Evolutionary conservation across 2,113 vertebrate genomes (phyloP), one percentile per base, ranked within the genome.

Genomic region (Guaruba guarouba): DNA sequence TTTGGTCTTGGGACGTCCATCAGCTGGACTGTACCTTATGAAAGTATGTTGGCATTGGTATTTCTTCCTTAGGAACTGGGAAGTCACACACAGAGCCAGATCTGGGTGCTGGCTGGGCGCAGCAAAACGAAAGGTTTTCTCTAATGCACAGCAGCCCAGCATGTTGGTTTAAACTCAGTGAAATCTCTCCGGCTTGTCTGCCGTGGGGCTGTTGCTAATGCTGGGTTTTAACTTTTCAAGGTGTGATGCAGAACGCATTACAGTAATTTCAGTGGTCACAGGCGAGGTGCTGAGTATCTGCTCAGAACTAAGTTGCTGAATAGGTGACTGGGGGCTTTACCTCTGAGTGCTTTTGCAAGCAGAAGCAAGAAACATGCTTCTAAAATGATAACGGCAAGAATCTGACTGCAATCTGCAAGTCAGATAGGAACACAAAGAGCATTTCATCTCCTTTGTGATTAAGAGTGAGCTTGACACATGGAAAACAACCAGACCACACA

Each of bases 401-500:
- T 86, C 64, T 63, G 90, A 74, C 92, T 83, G 86, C 79, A 93
- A 80, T 87, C 86, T 94, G 86, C 75, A 91, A 94, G 52, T 91
- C 91, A 94, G 88, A 94, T 33, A 96, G 70, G 80, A 91, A 89
- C 74, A 82, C 83, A 93, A 93, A 93, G 77, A 95, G 28, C 92
- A 96, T 92, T 94, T 92, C 70, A 81, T 92, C 91, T 87, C 83
- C 86, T 89, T 76, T 94, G 88, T 95, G 79, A 92, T 83, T 74
- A 91, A 85, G 69, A 96, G 70, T 66, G 73, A 96, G 84, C 37
- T n/a, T 93, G 95, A 94, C 93, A 61, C 61, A 11, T 46, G 85
- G 92, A 89, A 95, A 95, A 90, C 80, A 95, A 93, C 61, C 80
- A 96, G 94, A 91, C 82, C 90, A 95, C 88, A 84, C 86, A 92